Evolutionary conservation across 2,888 invertebrate species (phyloP).

Genomic region (Perizoma affinitatum): DNA sequence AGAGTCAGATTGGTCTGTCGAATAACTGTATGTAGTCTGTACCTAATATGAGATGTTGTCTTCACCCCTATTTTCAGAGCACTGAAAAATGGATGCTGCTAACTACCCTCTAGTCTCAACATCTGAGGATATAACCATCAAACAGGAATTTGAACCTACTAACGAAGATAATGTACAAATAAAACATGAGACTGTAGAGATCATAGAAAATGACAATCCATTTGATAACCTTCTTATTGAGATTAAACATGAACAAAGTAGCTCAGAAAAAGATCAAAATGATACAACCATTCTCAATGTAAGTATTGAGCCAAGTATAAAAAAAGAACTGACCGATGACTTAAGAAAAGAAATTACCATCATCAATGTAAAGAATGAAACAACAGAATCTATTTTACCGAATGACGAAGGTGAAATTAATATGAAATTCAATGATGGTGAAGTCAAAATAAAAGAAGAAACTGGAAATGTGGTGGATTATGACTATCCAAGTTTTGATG

Average conservation of each 20-base stretch:
- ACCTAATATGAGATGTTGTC: too few relatives aligned
- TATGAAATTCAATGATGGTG: slow-evolving; percentile 32
- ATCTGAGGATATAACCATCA: slow-evolving; percentile 15
- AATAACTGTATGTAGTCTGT: too few relatives aligned
- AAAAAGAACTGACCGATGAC: slow-evolving; percentile 15
- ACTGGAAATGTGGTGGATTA: slow-evolving; percentile 52
- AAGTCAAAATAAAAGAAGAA: slow-evolving; percentile 60
- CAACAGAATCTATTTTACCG: slow-evolving; percentile 23
- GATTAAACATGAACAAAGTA: slow-evolving; percentile 41
- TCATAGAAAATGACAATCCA: slow-evolving; percentile 33
- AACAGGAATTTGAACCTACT: slow-evolving; percentile 30
- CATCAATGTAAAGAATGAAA: slow-evolving; percentile 25
- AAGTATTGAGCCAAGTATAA: slow-evolving; percentile 17
- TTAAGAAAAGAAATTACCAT: slow-evolving; percentile 18
- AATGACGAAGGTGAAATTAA: slow-evolving; percentile 33
- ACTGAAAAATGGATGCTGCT: slow-evolving; percentile 15
- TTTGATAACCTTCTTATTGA: slow-evolving; percentile 52
- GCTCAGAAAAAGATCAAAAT: slow-evolving; percentile 29
- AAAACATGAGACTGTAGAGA: slow-evolving; percentile 43
- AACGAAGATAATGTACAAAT: slow-evolving; percentile 37
- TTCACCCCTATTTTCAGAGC: slow-evolving; percentile 7
- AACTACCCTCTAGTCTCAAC: slow-evolving; percentile 9
- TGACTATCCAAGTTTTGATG: slow-evolving; percentile 65
- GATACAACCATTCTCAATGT: neutral
- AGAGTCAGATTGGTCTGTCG: too few relatives aligned